These are phyloP conservation scores for Amiota minor DNA, from an alignment of 2,888 invertebrate species.

Conservation along the genomic window DNA sequence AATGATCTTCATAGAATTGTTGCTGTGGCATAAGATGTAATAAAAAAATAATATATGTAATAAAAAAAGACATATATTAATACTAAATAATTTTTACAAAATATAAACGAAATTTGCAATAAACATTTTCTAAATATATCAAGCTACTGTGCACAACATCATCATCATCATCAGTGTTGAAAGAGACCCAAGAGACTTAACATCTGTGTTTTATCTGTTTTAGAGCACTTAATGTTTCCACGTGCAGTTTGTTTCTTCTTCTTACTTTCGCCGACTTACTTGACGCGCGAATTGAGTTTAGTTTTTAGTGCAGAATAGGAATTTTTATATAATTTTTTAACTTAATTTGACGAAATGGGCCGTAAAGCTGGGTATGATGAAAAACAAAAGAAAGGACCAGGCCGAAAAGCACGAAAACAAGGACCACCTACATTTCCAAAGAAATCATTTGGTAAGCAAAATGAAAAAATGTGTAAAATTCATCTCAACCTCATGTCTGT, in stretches of 20 bases:
- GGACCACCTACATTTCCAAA: constrained; percentile 79
- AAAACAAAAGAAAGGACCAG: constrained; percentile 86
- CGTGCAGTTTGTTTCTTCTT: constrained; percentile 7
- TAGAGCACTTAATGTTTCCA: constrained; percentile 2
- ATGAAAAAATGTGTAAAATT: not conserved
- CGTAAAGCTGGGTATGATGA: constrained; percentile 88
- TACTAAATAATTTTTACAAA: too few relatives aligned
- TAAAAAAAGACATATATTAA: too few relatives aligned
- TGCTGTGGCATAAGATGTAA: too few relatives aligned
- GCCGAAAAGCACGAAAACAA: constrained; percentile 90
- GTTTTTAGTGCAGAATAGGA: not conserved
- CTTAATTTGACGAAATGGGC: constrained; percentile 78
- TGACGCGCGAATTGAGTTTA: constrained; percentile 1
- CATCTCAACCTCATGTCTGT: not conserved
- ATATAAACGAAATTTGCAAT: too few relatives aligned
- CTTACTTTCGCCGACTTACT: constrained; percentile 3
- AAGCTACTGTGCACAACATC: too few relatives aligned
- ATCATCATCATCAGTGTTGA: too few relatives aligned
- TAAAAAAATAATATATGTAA: too few relatives aligned
- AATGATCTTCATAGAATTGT: too few relatives aligned
- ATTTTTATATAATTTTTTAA: constrained; percentile 17
- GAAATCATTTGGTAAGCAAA: constrained; percentile 66
- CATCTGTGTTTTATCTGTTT: not conserved
- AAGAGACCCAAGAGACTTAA: too few relatives aligned
- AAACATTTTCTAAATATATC: too few relatives aligned